A percentile compares a stretch with the other conserved stretches of the same genome.
Conservation (phyloP, 2,888 invertebrate genomes). For the Hydropsyche betteni region DNA sequence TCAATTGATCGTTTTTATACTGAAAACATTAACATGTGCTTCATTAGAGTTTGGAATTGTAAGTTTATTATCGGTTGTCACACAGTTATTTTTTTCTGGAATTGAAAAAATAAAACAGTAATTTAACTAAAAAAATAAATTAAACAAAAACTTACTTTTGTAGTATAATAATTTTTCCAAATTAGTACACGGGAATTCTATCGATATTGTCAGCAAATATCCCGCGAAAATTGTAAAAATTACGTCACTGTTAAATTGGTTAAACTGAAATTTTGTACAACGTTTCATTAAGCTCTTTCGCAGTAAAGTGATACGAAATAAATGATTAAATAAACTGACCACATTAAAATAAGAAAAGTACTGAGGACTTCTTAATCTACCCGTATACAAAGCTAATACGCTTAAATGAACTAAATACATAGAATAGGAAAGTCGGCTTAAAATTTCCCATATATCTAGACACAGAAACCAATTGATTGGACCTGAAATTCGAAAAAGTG, state of each 20-base stretch:
- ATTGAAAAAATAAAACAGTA: too few relatives aligned
- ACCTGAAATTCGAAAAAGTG: constrained; percentile 55
- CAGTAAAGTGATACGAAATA: too few relatives aligned
- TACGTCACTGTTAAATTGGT: constrained; percentile 35
- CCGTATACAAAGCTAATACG: constrained; percentile 52
- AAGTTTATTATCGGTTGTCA: too few relatives aligned
- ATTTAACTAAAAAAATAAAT: neutral
- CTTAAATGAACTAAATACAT: constrained; percentile 66
- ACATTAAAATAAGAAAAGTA: neutral
- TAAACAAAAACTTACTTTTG: constrained; percentile 13
- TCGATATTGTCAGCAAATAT: constrained; percentile 26
- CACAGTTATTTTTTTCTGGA: too few relatives aligned
- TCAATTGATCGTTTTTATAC: too few relatives aligned
- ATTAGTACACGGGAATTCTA: constrained; percentile 21
- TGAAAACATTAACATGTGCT: too few relatives aligned
- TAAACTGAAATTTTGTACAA: constrained; percentile 25
- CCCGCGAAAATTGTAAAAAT: constrained; percentile 19
- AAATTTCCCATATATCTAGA: constrained; percentile 62
- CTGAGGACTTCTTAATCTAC: neutral
- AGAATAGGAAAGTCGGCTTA: constrained; percentile 66
- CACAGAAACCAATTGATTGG: constrained; percentile 66
- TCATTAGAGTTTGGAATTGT: too few relatives aligned
- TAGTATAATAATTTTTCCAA: constrained; percentile 32
- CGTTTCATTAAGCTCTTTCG: too few relatives aligned
- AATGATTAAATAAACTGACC: neutral